Base-by-base conservation (phyloP, 2,113 vertebrate species). In the Leptobrachium ailaonicum region DNA sequence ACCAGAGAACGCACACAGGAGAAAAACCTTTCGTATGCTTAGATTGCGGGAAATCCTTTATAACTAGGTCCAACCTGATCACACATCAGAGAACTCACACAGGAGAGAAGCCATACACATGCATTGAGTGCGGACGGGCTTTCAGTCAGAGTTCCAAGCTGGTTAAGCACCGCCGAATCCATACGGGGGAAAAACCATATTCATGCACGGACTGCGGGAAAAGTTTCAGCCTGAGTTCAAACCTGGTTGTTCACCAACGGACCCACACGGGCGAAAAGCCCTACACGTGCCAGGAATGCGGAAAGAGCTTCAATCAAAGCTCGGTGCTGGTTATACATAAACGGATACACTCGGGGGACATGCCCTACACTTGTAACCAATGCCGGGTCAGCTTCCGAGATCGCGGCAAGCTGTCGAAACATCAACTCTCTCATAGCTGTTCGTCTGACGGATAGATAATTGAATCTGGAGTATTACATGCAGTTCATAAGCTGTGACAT, bases 111-210 rank as follows among this genome's bases (percentile, higher is more conserved):
- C 86, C 88, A 32, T 89, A 88, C 2, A 84, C 78, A 41, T 89
- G 88, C 70, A 80, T 45, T 4, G 85, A 87, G 41, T 89, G 88
- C 68, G 82, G 70, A 12, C 47, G 78, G 42, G 40, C 58, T 41
- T 91, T 89, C 47, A 84, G 85, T 53, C 86, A 87, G 71, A 87
- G 82, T 20, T 86, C 86, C 2, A 84, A 88, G 14, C 83, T 89
- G 81, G 70, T 77, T n/a, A 50, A 67, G 14, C 82, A 66, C 2
- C 56, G 77, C 13, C 62, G 60, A 2, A 71, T 66, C 56, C 71
- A 67, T 1, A 85, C 83, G 0, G 90, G 86, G 12, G 89, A 90
- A 63, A 89, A 88, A 58, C 90, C 89, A 1, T 83, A 80, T n/a
- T 86, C 86, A 47, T 89, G 88, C 0, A 80, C 79, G 0, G 80